phyloP scores from a whole-genome alignment of 1,140 invertebrate genomes.

The Eurosta solidaginis region DNA sequence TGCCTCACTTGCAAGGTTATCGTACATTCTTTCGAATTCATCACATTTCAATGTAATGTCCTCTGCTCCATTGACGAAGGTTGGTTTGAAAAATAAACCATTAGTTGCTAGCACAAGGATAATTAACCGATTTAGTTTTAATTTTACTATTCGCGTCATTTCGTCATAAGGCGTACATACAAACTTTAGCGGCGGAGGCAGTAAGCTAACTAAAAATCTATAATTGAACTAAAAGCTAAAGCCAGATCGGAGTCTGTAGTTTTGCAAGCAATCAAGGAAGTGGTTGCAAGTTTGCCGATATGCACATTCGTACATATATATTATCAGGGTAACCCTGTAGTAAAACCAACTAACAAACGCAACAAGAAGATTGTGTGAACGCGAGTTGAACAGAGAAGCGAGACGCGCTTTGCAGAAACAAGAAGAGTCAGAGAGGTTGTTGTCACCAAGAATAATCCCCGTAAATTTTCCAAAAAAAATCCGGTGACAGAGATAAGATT shows the following conservation, averaged over 20 bases:
- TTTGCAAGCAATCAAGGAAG: slow-evolving; percentile 5
- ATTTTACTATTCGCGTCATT: background rate
- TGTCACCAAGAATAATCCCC: too few relatives aligned
- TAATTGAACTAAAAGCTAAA: background rate
- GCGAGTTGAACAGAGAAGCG: too few relatives aligned
- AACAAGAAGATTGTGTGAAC: too few relatives aligned
- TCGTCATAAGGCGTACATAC: background rate
- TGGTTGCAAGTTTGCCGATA: slow-evolving; percentile 1
- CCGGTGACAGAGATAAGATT: too few relatives aligned
- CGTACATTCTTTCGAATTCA: slow-evolving; percentile 48
- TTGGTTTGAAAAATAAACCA: background rate
- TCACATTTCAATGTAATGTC: slow-evolving; percentile 51
- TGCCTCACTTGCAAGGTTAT: slow-evolving; percentile 43
- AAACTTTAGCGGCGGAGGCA: background rate
- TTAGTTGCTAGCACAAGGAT: background rate
- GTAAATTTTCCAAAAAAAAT: too few relatives aligned
- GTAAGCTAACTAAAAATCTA: background rate
- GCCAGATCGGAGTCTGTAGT: background rate
- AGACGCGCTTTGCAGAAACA: too few relatives aligned
- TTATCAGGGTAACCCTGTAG: too few relatives aligned
- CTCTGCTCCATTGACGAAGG: slow-evolving; percentile 20
- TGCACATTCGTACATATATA: background rate
- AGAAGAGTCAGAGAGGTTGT: too few relatives aligned
- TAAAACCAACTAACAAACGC: too few relatives aligned
- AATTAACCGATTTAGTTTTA: background rate